Base-by-base conservation (phyloP, 2,888 invertebrate species). In the Gisinianus flammeolus region DNA sequence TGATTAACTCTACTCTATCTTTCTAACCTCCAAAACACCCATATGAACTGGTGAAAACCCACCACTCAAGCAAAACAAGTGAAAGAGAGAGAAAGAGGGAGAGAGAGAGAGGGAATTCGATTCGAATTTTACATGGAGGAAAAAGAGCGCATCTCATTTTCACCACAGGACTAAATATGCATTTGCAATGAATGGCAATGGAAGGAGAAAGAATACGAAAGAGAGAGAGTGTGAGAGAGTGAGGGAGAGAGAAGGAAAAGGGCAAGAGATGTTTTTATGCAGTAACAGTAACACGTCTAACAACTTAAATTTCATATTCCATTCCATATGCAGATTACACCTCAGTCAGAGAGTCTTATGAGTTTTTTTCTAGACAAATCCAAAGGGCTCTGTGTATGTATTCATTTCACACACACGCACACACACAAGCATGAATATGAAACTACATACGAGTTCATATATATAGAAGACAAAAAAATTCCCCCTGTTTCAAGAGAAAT, bases 1-100 rank as follows among this genome's bases (percentile, higher is more conserved):
- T 78, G 73, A 73, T 78, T 73, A 78, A 73, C 78, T 78, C 74
- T 78, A 71, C 56, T 58, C 71, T 68, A 78, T 67, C 78, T 78
- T 69, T 78, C n/a, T 74, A 74, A 74, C 73, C 73, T 64, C 73
- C 73, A 64, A n/a, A n/a, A 74, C 12, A 33, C 6, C 66, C n/a
- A 31, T 33, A 67, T 44, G 44, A 44, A 44, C 44, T 19, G 19
- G 16, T 67, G 8, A 30, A 35, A 28, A 33, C n/a, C 12, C 10
- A 31, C 8, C 1, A 4, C 31, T 10, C 67, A 66, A 12, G 22
- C n/a, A n/a, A n/a, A n/a, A n/a, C n/a, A n/a, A n/a, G n/a, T n/a
- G n/a, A n/a, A n/a, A n/a, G n/a, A n/a, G n/a, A n/a, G n/a, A n/a
- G n/a, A n/a, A n/a, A n/a, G n/a, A n/a, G n/a, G n/a, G n/a, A n/a